Evolutionary conservation across 2,797 vertebrate species (phyloP), one percentile per base, ranked within the genome.

Genomic region (Hafferia zeledoni): DNA sequence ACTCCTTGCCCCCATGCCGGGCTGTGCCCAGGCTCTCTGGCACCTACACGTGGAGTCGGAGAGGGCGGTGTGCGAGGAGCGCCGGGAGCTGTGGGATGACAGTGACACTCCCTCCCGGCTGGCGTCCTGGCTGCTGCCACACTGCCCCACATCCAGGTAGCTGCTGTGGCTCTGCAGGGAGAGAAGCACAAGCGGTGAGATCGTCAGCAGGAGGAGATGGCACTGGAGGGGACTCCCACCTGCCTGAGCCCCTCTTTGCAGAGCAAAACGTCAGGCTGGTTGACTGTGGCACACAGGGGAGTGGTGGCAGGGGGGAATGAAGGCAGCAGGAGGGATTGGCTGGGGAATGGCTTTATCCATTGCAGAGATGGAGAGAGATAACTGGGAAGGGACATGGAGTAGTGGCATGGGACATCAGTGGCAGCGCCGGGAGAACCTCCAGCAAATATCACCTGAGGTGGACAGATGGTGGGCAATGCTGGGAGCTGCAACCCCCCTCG

Each of bases 21-120:
- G 76, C 60, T 17, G 28, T 6, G 50, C 39, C 17, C 0, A 0
- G 41, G 30, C 1, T 0, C 7, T 4, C 3, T 1, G 53, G 83
- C 39, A 95, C 87, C 2, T 97, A 98, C 98, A 97, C 0, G 97
- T 98, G 7, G 99, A 98, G 97, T 99, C 98, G 0, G 98, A 98
- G 61, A 97, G 90, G 0, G 96, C 97, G 2, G 98, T 98, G 95
- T 97, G 97, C 9, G 98, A 98, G 70, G 98, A 98, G 88, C 97
- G 97, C 60, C 95, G 97, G 65, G 98, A 99, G 90, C 98, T 98
- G 95, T 97, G 98, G 55, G 98, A 98, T 1, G 98, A 98, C 43
- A 98, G 98, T 0, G 98, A 99, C 57, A 98, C 89, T 91, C 96
- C 94, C 74, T 98, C 98, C 68, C 75, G 94, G 65, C 59, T 59